phyloP scores from a whole-genome alignment of 2,113 vertebrate species.

The Oplegnathus fasciatus region DNA sequence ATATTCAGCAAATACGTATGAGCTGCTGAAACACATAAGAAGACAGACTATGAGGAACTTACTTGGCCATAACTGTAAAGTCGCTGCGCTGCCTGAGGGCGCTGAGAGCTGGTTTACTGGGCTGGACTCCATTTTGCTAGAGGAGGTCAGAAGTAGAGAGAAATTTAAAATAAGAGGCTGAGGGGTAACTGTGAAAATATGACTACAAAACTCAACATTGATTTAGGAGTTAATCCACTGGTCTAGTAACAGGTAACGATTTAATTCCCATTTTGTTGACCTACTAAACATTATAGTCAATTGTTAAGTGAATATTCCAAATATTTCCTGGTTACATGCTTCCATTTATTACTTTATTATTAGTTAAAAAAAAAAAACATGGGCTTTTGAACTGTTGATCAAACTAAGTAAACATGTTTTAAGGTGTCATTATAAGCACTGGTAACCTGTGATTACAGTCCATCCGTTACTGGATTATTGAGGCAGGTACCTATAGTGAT shows the following conservation, averaged over 20 bases:
- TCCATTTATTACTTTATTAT: neutral
- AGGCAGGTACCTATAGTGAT: neutral
- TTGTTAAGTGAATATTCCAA: neutral
- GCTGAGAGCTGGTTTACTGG: slow-evolving; percentile 83
- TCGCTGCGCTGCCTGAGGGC: slow-evolving; percentile 92
- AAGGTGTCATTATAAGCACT: neutral
- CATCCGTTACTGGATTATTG: neutral
- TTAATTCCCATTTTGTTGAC: neutral
- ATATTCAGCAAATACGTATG: slow-evolving; percentile 2
- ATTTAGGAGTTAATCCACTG: neutral
- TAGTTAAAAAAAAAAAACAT: neutral
- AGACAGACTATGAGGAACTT: slow-evolving; percentile 74
- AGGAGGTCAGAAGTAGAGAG: neutral
- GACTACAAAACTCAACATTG: neutral
- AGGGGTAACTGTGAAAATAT: neutral
- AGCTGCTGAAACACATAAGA: neutral
- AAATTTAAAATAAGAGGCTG: neutral
- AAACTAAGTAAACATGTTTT: neutral
- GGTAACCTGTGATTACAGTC: neutral
- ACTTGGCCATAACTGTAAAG: slow-evolving; percentile 96
- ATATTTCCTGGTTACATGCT: neutral
- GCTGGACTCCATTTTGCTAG: slow-evolving; percentile 89
- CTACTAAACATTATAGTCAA: neutral
- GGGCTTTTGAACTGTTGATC: neutral
- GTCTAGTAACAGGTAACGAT: neutral